Evolutionary conservation across 2,113 vertebrate genomes (phyloP), one percentile per base, ranked within the genome.

Genomic region (Crotalus horridus): DNA sequence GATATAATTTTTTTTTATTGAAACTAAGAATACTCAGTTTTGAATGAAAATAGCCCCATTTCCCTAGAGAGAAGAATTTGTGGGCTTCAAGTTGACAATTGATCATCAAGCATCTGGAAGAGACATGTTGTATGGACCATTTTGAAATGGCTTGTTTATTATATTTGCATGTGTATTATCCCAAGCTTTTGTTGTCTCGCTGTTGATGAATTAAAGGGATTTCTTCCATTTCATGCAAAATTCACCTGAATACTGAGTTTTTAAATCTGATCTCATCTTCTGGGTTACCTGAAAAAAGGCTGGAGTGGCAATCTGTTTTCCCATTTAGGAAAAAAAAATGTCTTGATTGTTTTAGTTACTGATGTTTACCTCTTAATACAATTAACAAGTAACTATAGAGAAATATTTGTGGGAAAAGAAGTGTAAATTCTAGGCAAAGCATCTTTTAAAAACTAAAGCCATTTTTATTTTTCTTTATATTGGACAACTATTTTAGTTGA

Each of bases 1-100:
- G 94, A 15, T 91, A 46, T 88, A 88, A 86, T 29, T 7, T 93
- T 92, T 93, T 91, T 54, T 87, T 93, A 13, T 29, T 43, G n/a
- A 90, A 92, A 53, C 61, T 20, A 24, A 33, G 48, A 86, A 26
- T 10, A 0, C 46, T 56, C 59, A 29, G 21, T 90, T 94, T 94
- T 53, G 26, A 87, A 91, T 1, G 24, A 90, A 94, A 55, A 0
- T 2, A 0, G 48, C 54, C 54, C 48, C 12, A 2, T 69, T 24
- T 69, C 48, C 21, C 48, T 43, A 69, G 29, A 64, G 85, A 92
- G 2, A 88, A 24, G 91, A 54, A 93, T 85, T 88, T 0, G 0
- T 87, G 20, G 89, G 29, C 86, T 2, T 74, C 17, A 6, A 58
- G 39, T 87, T 39, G 7, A 93, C 95, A 94, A 87, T 23, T 6